These are phyloP conservation scores for Clytia hemisphaerica DNA, from an alignment of 30 jellyfish, hydroid and myxozoan genomes.

Conservation along the genomic window DNA sequence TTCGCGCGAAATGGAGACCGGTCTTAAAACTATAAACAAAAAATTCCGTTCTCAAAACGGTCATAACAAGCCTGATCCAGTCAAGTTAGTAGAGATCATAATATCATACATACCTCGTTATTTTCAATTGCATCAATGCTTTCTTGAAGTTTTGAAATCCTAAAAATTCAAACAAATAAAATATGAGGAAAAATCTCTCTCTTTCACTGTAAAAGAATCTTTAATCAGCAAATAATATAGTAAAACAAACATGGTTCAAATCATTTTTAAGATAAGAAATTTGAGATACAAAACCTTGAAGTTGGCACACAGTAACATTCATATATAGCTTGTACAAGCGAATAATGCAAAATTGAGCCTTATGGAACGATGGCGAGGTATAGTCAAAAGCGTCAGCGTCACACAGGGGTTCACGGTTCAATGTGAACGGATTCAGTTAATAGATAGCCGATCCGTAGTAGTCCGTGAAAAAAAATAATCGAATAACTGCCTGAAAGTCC, in stretches of 20 bases:
- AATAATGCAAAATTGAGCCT: background rate
- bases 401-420: too few species aligned
- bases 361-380: too few species aligned
- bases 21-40: too few species aligned
- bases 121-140: slow-evolving; percentile 59
- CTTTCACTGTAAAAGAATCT: background rate
- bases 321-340: background rate
- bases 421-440: too few species aligned
- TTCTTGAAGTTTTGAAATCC: slow-evolving; percentile 79
- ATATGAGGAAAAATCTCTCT: background rate
- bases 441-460: too few species aligned
- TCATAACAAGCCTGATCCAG: background rate
- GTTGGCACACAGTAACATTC: too few species aligned
- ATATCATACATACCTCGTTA: slow-evolving; percentile 38
- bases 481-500: too few species aligned
- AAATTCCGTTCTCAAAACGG: background rate
- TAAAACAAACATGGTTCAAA: background rate
- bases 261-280: background rate
- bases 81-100: background rate
- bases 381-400: too few species aligned
- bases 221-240: background rate
- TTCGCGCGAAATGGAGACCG: too few species aligned
- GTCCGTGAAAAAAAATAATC: too few species aligned
- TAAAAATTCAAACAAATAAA: background rate
- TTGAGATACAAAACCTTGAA: too few species aligned